A percentile compares a stretch with the other conserved stretches of the same genome.
These are phyloP conservation scores for Bombus soroeensis DNA, from an alignment of 1,140 invertebrate genomes.

Conservation along the genomic window DNA sequence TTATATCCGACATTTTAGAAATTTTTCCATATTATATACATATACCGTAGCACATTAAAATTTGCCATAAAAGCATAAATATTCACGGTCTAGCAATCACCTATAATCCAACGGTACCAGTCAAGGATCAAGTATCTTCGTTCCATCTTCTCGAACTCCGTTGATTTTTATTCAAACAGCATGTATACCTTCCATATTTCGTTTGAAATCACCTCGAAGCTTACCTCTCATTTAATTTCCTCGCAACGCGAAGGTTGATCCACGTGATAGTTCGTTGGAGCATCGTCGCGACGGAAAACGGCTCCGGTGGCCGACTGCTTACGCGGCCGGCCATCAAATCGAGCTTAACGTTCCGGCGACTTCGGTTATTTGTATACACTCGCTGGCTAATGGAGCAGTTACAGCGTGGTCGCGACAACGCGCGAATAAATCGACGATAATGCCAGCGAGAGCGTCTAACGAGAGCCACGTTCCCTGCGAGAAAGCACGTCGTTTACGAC, in stretches of 20 bases:
- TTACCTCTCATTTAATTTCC: too few species aligned
- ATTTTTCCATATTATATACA: too few species aligned
- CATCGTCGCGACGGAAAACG: neutral
- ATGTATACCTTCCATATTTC: neutral
- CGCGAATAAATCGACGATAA: constrained; percentile 52
- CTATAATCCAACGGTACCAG: neutral
- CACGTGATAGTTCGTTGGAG: neutral
- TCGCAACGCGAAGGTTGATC: too few species aligned
- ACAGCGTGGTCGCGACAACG: constrained; percentile 49
- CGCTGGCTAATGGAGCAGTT: constrained; percentile 57
- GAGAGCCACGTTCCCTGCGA: constrained; percentile 30
- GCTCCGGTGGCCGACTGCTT: constrained; percentile 24
- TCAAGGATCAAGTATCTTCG: neutral
- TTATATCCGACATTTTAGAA: too few species aligned
- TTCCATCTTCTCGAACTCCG: neutral
- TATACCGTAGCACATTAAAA: neutral
- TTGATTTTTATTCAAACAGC: too few species aligned
- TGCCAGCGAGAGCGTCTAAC: constrained; percentile 43
- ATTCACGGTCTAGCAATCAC: neutral
- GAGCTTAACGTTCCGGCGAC: constrained; percentile 51
- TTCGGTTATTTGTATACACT: constrained; percentile 60
- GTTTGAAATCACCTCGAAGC: neutral
- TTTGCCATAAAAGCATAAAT: neutral
- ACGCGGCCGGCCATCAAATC: constrained; percentile 46
- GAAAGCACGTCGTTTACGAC: constrained; percentile 58